These are phyloP conservation scores for Piezodorus guildinii DNA, from an alignment of 1,140 invertebrate genomes.

Conservation along the genomic window DNA sequence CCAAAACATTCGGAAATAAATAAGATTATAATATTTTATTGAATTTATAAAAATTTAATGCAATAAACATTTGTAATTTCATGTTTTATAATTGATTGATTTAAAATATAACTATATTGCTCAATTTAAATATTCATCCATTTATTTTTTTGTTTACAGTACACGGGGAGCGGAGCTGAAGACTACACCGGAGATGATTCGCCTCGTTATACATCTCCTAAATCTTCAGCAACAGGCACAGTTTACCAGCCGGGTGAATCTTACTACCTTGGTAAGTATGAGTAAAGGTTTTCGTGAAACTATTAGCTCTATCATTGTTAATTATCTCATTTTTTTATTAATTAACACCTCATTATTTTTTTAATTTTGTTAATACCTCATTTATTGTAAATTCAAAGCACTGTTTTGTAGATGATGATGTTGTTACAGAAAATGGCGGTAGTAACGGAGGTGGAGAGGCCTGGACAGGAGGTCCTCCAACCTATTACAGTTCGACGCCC, in stretches of 20 bases:
- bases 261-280: constrained; percentile 40
- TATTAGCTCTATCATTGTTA: too few relatives aligned
- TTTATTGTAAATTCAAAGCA: background rate
- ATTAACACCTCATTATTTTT: too few relatives aligned
- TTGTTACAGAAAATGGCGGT: constrained; percentile 12
- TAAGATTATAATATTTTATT: too few relatives aligned
- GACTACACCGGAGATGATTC: constrained; percentile 57
- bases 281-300: too few relatives aligned
- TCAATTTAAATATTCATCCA: too few relatives aligned
- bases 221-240: constrained; percentile 41
- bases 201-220: constrained; percentile 73
- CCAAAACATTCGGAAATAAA: too few relatives aligned
- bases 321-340: too few relatives aligned
- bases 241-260: constrained; percentile 38
- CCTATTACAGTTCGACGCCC: constrained; percentile 26
- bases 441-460: constrained; percentile 4
- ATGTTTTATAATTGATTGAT: too few relatives aligned
- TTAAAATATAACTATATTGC: too few relatives aligned
- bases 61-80: too few relatives aligned
- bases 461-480: background rate
- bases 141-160: background rate
- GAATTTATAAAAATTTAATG: too few relatives aligned
- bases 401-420: constrained; percentile 6
- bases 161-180: background rate
- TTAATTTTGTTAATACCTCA: too few relatives aligned